Base-by-base conservation (phyloP, 2,797 vertebrate genomes). In the Tokudaia tokunoshimensis region DNA sequence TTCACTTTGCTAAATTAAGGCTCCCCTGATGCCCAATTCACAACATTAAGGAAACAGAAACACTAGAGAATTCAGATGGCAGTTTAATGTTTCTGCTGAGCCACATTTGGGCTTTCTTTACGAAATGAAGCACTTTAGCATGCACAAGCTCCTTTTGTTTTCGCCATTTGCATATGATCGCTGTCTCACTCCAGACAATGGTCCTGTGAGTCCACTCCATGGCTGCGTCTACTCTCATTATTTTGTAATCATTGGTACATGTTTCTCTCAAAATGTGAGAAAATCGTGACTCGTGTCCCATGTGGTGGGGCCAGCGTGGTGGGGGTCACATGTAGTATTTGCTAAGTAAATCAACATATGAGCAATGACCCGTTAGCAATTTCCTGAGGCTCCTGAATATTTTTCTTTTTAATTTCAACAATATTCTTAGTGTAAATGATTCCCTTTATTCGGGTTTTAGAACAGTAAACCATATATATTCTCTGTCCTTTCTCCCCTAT, bases 381-480 rank as follows among this genome's bases (percentile, higher is more conserved):
- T 91, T 93, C 81, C 85, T 78, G 37, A 89, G 79, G 26, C 31
- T 96, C 50, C 59, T 50, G 55, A 17, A 63, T 2, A 37, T 10
- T 41, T 75, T 59, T 57, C 55, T n/a, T 57, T 55, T n/a, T n/a
- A 72, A 63, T 65, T 67, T 31, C n/a, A 82, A 70, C 76, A 94
- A 76, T 37, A 0, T 93, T 85, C 82, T 96, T 59, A 22, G 12
- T 89, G 12, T 85, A 34, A 96, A 89, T 70, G 14, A 91, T 65
- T 61, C 19, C 1, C 55, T 37, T 83, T 79, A 24, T 37, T 80
- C 67, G 41, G 37, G 24, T 90, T 96, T 72, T 37, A 96, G 63
- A 95, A 81, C 70, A 96, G 86, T 29, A 92, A 88, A 47, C 1
- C 19, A 89, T 59, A 74, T 59, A 74, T 82, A 57, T 61, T 94